Conservation (phyloP, 2,797 vertebrate species). For the Oreortyx pictus region DNA sequence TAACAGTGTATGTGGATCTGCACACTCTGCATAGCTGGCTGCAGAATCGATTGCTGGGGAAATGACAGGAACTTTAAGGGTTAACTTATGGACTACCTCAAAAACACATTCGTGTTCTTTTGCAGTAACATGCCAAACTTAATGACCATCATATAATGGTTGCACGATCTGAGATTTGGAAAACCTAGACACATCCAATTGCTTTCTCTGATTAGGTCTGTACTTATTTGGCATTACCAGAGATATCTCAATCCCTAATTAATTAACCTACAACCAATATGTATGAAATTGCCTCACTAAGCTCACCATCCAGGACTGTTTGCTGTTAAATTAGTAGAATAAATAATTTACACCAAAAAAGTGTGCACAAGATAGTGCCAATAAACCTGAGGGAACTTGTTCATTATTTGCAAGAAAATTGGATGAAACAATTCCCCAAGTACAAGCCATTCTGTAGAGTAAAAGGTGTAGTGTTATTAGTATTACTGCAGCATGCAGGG, state of each 20-base stretch:
- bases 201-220: conserved; percentile 67
- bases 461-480: conserved; percentile 45
- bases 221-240: conserved; percentile 75
- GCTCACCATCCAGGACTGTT: conserved; percentile 73
- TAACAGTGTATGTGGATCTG: not conserved
- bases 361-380: conserved; percentile 66
- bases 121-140: conserved; percentile 25
- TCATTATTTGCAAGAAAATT: conserved; percentile 80
- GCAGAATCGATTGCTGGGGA: not conserved
- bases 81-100: conserved; percentile 19
- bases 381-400: conserved; percentile 75
- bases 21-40: not conserved
- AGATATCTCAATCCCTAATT: conserved; percentile 79
- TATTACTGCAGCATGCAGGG: conserved; percentile 20
- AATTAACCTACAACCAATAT: conserved; percentile 80
- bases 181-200: conserved; percentile 48
- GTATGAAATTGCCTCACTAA: conserved; percentile 77
- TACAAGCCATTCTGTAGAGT: conserved; percentile 52
- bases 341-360: conserved; percentile 82
- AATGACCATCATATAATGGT: conserved; percentile 33
- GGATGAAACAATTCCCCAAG: conserved; percentile 74
- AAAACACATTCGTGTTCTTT: not conserved
- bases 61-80: not conserved
- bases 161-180: conserved; percentile 42
- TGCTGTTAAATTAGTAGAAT: conserved; percentile 80